Base-by-base conservation (phyloP, 2,888 invertebrate genomes). In the Platerodrilus igneus region DNA sequence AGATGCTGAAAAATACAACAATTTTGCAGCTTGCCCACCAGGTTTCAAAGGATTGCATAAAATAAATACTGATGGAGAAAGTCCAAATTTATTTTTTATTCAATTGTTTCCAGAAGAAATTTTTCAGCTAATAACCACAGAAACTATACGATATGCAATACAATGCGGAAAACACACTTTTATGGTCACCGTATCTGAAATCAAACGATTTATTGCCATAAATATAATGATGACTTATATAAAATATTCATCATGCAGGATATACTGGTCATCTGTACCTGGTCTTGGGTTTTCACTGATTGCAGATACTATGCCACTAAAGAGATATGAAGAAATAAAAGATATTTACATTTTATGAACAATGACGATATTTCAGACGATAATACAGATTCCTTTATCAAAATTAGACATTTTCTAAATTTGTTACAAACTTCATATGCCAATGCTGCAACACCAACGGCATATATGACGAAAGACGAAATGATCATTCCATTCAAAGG, bases 401-500 rank as follows among this genome's bases (percentile, higher is more conserved):
- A 48, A 31, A 16, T 47, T 4, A 18, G 29, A 21, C 47, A 40
- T 2, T 26, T 45, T 2, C 8, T 49, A 4, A 41, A 47, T 16
- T 30, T 23, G n/a, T n/a, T n/a, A n/a, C n/a, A n/a, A n/a, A n/a
- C n/a, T n/a, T n/a, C n/a, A 2, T 46, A 45, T 41, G 29, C 27
- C 3, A 19, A 34, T 26, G 40, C 26, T 32, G 37, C 35, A 3
- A 41, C 41, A 11, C 41, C 37, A 15, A 16, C 41, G 6, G 48
- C 49, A 37, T 39, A 31, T 40, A 18, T 38, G 25, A 35, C 46
- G 16, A 41, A 51, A 18, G 47, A 50, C 32, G 48, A 48, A 41
- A 45, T 42, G 44, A 40, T 49, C 6, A 46, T 51, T 4, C 47
- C 47, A 7, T 51, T 52, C 47, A 52, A 51, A 40, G 52, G 44